Evolutionary conservation across 2,113 vertebrate species (phyloP).

Genomic region (Heliornis fulica): DNA sequence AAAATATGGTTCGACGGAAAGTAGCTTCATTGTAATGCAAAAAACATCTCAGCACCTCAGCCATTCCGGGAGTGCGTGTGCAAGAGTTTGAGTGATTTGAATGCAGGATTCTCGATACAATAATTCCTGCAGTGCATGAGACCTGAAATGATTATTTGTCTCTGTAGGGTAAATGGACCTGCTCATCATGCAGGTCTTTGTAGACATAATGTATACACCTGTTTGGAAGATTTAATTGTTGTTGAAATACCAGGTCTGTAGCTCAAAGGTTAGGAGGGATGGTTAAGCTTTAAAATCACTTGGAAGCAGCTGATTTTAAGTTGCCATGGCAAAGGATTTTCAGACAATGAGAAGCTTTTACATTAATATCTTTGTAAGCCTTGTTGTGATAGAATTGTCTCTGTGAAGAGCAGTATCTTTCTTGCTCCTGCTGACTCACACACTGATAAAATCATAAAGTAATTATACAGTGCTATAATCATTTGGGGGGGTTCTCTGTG

Average conservation of each 20-base stretch:
- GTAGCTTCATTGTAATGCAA: constrained; percentile 37
- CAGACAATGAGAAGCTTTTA: constrained; percentile 73
- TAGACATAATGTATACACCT: constrained; percentile 47
- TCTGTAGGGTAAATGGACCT: constrained; percentile 48
- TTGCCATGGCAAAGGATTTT: constrained; percentile 78
- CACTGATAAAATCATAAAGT: constrained; percentile 71
- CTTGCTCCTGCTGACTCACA: constrained; percentile 56
- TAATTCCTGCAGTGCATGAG: constrained; percentile 23
- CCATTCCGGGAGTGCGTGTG: neutral
- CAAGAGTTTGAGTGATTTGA: constrained; percentile 43
- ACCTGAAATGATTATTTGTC: constrained; percentile 14
- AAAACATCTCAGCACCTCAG: neutral
- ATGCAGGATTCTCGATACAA: constrained; percentile 55
- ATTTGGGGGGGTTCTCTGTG: constrained; percentile 50
- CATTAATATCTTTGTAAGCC: constrained; percentile 66
- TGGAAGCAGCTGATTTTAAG: constrained; percentile 71
- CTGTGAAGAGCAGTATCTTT: constrained; percentile 56
- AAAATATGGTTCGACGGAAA: neutral
- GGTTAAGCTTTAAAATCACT: constrained; percentile 72
- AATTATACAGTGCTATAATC: constrained; percentile 70
- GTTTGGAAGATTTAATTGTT: constrained; percentile 44
- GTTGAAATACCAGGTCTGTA: constrained; percentile 48
- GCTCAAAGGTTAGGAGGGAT: constrained; percentile 37
- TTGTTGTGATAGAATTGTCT: constrained; percentile 72
- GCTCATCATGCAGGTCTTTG: constrained; percentile 58